These are phyloP conservation scores for Platalea minor DNA, from an alignment of 2,797 vertebrate species.

Conservation along the genomic window DNA sequence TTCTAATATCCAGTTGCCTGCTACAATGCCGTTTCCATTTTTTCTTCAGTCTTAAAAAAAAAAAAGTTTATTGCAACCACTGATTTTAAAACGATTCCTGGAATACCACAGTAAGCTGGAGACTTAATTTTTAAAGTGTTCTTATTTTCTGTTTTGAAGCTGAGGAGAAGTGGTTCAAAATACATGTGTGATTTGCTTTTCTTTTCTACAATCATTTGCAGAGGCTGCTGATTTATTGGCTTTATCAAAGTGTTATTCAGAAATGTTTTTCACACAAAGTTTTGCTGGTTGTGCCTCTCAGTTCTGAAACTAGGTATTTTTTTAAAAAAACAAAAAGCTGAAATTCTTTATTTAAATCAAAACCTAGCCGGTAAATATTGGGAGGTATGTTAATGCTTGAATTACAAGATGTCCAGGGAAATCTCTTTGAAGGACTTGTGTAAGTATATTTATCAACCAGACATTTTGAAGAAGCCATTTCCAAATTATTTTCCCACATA, in stretches of 20 bases:
- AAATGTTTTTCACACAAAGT: not conserved
- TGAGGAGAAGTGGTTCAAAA: not conserved
- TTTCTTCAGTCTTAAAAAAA: conserved; percentile 10
- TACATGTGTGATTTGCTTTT: not conserved
- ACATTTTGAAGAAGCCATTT: not conserved
- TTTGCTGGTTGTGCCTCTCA: not conserved
- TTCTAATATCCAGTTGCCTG: conserved; percentile 26
- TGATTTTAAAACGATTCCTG: conserved; percentile 38
- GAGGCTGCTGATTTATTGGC: not conserved
- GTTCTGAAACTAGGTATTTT: not conserved
- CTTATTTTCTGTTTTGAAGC: not conserved
- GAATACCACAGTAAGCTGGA: not conserved
- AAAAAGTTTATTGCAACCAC: conserved; percentile 46
- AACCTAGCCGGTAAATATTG: not conserved
- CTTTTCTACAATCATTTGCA: not conserved
- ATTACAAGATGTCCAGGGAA: not conserved
- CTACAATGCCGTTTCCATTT: conserved; percentile 18
- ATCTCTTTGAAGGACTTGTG: not conserved
- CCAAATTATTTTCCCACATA: not conserved
- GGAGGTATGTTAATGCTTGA: not conserved
- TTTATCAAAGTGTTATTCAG: not conserved
- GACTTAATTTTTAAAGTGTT: conserved; percentile 47
- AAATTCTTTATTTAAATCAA: not conserved
- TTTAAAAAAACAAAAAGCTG: not conserved
- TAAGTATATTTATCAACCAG: not conserved